Percentiles rank a stretch among this genome's conserved stretches.
Conservation (phyloP, 1,140 invertebrate genomes). For the Drosophila trapezifrons region DNA sequence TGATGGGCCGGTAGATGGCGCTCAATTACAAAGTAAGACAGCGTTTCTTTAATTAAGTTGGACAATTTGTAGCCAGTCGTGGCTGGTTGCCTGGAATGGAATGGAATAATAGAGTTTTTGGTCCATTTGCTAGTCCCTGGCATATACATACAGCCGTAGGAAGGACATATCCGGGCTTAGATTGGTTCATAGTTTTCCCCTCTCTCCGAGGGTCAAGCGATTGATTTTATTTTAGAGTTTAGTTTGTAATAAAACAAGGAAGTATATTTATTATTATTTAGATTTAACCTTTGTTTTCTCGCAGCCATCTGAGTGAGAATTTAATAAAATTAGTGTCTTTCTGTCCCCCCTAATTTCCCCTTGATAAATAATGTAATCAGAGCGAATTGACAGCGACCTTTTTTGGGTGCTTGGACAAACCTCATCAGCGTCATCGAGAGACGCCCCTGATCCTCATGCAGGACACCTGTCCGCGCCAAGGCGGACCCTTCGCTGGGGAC, state of each 20-base stretch:
- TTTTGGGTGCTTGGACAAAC: not conserved
- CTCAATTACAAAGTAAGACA: conserved; percentile 79
- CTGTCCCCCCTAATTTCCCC: not conserved
- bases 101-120: conserved; percentile 42
- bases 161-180: not conserved
- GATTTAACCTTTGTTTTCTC: not conserved
- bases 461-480: conserved; percentile 21
- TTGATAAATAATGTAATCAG: not conserved
- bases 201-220: too few relatives aligned
- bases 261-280: not conserved
- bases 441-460: not conserved
- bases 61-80: conserved; percentile 78
- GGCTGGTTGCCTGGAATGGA: conserved; percentile 19
- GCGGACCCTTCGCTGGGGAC: conserved; percentile 1
- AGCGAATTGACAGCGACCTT: conserved; percentile 9
- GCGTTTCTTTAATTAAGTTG: conserved; percentile 81
- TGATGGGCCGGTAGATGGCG: conserved; percentile 29
- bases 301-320: not conserved
- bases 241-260: too few relatives aligned
- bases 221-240: not conserved
- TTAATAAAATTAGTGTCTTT: not conserved
- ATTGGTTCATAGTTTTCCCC: not conserved
- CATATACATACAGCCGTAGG: not conserved
- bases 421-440: conserved; percentile 10
- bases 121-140: conserved; percentile 24